Base-by-base conservation (phyloP, 2,113 vertebrate genomes). In the Myodes glareolus region DNA sequence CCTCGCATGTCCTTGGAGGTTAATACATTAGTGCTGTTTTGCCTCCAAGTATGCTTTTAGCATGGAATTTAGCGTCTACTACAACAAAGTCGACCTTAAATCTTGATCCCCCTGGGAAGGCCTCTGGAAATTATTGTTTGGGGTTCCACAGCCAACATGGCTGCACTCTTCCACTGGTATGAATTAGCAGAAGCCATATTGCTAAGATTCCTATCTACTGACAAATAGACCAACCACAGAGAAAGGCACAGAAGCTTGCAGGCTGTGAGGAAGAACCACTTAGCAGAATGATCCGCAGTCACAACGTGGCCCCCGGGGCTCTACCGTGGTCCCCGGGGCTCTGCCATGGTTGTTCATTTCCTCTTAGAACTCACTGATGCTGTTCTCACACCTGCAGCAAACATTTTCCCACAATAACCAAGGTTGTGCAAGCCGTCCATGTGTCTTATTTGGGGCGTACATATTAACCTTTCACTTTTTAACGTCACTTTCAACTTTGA, bases 121-220 rank as follows among this genome's bases (percentile, higher is more conserved):
- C 63, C 93, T 88, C 55, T 58, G 17, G 55, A 58, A 58, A 58
- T 58, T 58, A 58, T 58, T 58, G 55, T 58, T 58, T 58, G 17
- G 17, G 55, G 19, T 58, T 58, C 82, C 63, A 87, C 50, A 77
- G 31, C 78, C 16, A 3, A 91, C 61, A 92, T 29, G 4, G 61
- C 72, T 91, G 47, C 55, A 90, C 36, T 90, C 68, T 75, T 96
- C 84, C 78, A 96, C 3, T 88, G 86, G 73, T 90, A 52, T 93
- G 78, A 96, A 94, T 94, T 96, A 96, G 95, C 92, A 72, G 70
- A 97, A 95, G 77, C 50, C 33, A 67, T 50, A 86, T 94, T 92
- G 76, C 94, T 94, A 87, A 68, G 67, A 90, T 81, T n/a, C 80
- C 90, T 90, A 72, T 96, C 78, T 84, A 42, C 29, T 84, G 89